Evolutionary conservation across 1,140 invertebrate species (phyloP).

Genomic region (Physella acuta): DNA sequence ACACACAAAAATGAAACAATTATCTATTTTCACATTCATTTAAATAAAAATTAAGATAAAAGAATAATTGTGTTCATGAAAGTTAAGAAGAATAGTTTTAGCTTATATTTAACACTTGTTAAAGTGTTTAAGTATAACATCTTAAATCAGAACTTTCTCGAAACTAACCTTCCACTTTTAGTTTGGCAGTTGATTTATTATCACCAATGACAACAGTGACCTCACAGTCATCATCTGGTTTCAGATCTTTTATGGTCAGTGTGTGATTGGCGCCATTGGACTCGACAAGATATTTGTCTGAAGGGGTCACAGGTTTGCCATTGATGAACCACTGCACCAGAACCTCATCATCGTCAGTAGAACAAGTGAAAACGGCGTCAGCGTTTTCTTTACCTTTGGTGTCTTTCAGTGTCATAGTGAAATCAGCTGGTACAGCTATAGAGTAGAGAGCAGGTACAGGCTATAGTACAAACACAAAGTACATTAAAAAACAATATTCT

Average conservation of each 20-base stretch:
- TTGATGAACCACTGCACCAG: conserved; percentile 53
- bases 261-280: conserved; percentile 46
- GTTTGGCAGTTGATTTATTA: conserved; percentile 45
- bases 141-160: neutral
- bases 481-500: too few species aligned
- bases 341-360: conserved; percentile 51
- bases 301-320: conserved; percentile 43
- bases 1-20: too few species aligned
- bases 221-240: conserved; percentile 46
- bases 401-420: conserved; percentile 50
- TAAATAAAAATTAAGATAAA: too few species aligned
- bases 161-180: conserved; percentile 49
- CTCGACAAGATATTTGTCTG: conserved; percentile 65
- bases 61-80: too few species aligned
- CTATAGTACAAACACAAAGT: too few species aligned
- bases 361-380: conserved; percentile 50
- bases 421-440: conserved; percentile 52
- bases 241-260: conserved; percentile 44
- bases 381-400: conserved; percentile 43
- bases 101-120: too few species aligned
- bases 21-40: too few species aligned
- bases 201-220: conserved; percentile 51
- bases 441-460: neutral
- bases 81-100: too few species aligned
- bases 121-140: too few species aligned